phyloP scores from a whole-genome alignment of 2,888 invertebrate species.

The Epinotia bilunana region DNA sequence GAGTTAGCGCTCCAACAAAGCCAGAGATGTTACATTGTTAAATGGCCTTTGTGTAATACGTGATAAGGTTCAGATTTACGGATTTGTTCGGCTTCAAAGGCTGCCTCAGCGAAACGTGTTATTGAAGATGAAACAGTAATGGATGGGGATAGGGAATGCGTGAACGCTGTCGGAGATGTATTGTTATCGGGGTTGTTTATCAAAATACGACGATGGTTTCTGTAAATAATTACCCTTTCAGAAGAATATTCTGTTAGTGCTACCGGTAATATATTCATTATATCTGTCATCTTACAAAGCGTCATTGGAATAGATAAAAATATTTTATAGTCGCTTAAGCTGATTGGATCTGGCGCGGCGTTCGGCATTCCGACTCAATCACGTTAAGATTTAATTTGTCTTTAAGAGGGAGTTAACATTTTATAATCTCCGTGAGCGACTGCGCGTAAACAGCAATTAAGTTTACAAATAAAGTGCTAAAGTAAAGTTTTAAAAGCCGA shows the following conservation, averaged over 20 bases:
- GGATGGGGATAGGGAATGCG: slow-evolving; percentile 83
- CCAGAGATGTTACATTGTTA: slow-evolving; percentile 57
- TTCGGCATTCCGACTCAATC: slow-evolving; percentile 60
- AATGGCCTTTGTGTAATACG: slow-evolving; percentile 59
- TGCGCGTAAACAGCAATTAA: slow-evolving; percentile 63
- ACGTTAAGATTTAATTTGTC: slow-evolving; percentile 41
- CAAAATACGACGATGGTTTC: slow-evolving; percentile 79
- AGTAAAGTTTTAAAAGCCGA: slow-evolving; percentile 55
- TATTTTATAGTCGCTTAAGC: slow-evolving; percentile 68
- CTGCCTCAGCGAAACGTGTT: slow-evolving; percentile 76
- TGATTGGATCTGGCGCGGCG: slow-evolving; percentile 65
- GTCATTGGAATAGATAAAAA: slow-evolving; percentile 78
- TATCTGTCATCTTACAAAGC: slow-evolving; percentile 81
- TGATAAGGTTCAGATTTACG: slow-evolving; percentile 62
- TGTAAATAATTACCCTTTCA: slow-evolving; percentile 82
- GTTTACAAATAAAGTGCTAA: slow-evolving; percentile 62
- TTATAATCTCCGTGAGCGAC: slow-evolving; percentile 54
- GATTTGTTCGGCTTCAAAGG: slow-evolving; percentile 54
- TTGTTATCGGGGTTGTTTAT: slow-evolving; percentile 83
- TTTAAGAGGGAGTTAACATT: slow-evolving; percentile 52
- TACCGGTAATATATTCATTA: slow-evolving; percentile 84
- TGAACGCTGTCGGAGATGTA: slow-evolving; percentile 82
- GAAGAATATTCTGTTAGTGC: slow-evolving; percentile 74
- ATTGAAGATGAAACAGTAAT: slow-evolving; percentile 84
- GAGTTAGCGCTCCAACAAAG: slow-evolving; percentile 83